Percentiles rank a stretch among this genome's conserved stretches.
Evolutionary conservation across 2,797 vertebrate species (phyloP).

Genomic region (Coregonus suidteri): DNA sequence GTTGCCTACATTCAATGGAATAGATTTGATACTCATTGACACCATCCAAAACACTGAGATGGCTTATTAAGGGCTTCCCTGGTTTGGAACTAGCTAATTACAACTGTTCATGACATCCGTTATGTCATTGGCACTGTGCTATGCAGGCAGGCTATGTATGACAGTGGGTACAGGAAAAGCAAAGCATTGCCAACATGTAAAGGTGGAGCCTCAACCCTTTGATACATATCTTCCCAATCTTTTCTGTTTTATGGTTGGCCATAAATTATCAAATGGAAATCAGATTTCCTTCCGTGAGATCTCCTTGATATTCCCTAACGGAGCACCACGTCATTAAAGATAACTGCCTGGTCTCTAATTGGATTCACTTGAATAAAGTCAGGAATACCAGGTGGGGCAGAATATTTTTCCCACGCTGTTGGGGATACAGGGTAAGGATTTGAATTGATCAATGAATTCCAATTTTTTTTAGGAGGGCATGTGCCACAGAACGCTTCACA

Average conservation of each 20-base stretch:
- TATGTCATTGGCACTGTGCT: not conserved
- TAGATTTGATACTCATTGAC: too few relatives aligned
- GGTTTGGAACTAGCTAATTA: too few relatives aligned
- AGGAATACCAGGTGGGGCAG: not conserved
- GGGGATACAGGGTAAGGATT: not conserved
- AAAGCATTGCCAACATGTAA: too few relatives aligned
- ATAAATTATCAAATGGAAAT: constrained; percentile 12
- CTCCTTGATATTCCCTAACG: constrained; percentile 7
- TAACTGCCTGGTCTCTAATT: not conserved
- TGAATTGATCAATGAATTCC: not conserved
- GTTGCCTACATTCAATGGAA: too few relatives aligned
- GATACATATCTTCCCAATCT: too few relatives aligned
- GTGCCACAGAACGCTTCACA: too few relatives aligned
- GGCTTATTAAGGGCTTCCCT: too few relatives aligned
- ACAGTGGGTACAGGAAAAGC: too few relatives aligned
- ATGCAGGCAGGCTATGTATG: too few relatives aligned
- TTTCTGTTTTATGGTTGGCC: constrained; percentile 13
- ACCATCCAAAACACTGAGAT: too few relatives aligned
- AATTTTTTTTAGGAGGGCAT: too few relatives aligned
- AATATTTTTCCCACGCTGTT: not conserved
- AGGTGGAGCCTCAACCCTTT: too few relatives aligned
- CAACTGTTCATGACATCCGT: not conserved
- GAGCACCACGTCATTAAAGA: constrained; percentile 10
- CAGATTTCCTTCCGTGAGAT: constrained; percentile 17
- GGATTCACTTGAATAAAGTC: not conserved